These are phyloP conservation scores for Tachysurus fulvidraco DNA, from an alignment of 2,113 vertebrate species.

Conservation along the genomic window DNA sequence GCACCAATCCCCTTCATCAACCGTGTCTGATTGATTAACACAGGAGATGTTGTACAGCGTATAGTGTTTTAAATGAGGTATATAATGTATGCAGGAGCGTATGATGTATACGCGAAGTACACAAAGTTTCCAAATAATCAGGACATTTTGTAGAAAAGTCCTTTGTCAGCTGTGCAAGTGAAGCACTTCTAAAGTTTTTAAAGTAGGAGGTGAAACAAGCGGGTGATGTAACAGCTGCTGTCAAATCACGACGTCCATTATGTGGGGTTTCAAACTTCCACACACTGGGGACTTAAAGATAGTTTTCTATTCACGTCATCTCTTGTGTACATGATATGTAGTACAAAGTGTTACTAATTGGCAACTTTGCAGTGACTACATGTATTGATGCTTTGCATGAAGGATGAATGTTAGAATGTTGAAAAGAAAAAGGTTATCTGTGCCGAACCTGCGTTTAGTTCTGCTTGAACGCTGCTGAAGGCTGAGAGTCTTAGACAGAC, in stretches of 20 bases:
- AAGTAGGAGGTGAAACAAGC: neutral
- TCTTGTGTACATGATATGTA: neutral
- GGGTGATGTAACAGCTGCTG: neutral
- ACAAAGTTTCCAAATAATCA: neutral
- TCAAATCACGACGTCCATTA: neutral
- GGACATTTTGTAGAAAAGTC: neutral
- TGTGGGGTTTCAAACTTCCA: neutral
- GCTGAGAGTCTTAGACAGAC: neutral
- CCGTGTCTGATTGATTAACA: neutral
- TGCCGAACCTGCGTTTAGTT: neutral
- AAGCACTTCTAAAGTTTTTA: neutral
- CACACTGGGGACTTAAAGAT: neutral
- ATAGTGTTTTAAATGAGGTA: neutral
- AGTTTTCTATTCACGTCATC: neutral
- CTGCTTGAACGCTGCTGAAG: neutral
- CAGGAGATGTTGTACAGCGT: neutral
- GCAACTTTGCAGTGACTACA: neutral
- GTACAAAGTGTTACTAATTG: neutral
- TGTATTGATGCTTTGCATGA: neutral
- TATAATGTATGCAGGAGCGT: neutral
- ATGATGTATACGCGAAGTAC: neutral
- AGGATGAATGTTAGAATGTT: neutral
- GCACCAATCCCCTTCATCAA: conserved; percentile 1
- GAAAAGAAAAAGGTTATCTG: too few relatives aligned
- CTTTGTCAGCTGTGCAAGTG: neutral